phyloP scores from a whole-genome alignment of 2,797 vertebrate species.

The Argyrosomus regius region DNA sequence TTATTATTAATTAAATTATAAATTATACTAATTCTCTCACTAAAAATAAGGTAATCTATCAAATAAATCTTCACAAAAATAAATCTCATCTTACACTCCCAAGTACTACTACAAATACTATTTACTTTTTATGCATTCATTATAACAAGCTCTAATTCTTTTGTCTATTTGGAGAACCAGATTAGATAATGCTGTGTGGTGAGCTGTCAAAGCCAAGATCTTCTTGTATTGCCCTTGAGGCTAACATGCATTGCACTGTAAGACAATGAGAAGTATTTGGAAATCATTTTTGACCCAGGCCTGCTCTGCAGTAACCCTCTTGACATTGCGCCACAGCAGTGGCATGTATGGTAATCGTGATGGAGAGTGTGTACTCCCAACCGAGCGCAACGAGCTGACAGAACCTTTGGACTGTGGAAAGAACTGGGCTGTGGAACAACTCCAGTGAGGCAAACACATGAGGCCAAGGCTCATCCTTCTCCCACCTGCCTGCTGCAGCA shows the following conservation, averaged over 20 bases:
- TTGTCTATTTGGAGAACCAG: not conserved
- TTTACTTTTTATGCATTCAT: not conserved
- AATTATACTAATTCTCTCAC: too few relatives aligned
- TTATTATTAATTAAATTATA: too few relatives aligned
- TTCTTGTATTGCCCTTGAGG: not conserved
- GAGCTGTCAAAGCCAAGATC: not conserved
- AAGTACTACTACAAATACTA: not conserved
- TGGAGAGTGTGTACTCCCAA: slow-evolving; percentile 47
- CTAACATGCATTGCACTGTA: not conserved
- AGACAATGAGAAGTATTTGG: not conserved
- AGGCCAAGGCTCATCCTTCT: slow-evolving; percentile 31
- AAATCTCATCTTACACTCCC: too few relatives aligned
- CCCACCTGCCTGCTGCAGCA: slow-evolving; percentile 27
- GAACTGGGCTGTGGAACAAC: slow-evolving; percentile 46
- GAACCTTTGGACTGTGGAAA: slow-evolving; percentile 63
- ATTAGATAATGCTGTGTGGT: not conserved
- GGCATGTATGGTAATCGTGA: slow-evolving; percentile 63
- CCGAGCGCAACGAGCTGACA: slow-evolving; percentile 53
- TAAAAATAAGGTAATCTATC: too few relatives aligned
- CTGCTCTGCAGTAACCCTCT: slow-evolving; percentile 55
- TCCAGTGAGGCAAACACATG: slow-evolving; percentile 35
- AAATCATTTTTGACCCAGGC: slow-evolving; percentile 22
- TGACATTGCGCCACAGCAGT: slow-evolving; percentile 66
- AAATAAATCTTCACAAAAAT: too few relatives aligned
- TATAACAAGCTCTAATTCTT: slow-evolving; percentile 7